Evolutionary conservation across 1,140 invertebrate species (phyloP), one percentile per base, ranked within the genome.

Genomic region (Spodoptera frugiperda): DNA sequence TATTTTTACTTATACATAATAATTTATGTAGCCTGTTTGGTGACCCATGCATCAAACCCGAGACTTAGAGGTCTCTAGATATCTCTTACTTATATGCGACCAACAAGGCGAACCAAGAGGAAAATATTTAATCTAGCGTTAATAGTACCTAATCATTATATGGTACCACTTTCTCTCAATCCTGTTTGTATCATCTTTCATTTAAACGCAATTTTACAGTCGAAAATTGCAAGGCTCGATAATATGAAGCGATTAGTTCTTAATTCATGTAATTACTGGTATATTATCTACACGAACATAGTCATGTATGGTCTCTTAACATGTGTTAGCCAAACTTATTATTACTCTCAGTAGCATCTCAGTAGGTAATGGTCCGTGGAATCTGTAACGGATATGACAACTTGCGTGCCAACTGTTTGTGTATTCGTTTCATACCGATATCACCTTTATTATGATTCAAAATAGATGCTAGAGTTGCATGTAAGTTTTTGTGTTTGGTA

Each of bases 371-470:
- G 79, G 63, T 77, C 67, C 53, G 63, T 8, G 51, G 77, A 21
- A 15, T 25, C 54, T 70, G 59, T 77, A 73, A 79, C 82, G 82
- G 82, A 81, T 83, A 81, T 79, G 79, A 78, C 67, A 57, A 46
- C 55, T 1, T 51, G 25, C 54, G 67, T 75, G 65, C 63, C 46
- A 71, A 70, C 25, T 9, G 48, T 14, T 73, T 9, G 3, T 0
- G 19, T 46, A 14, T 55, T 25, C 25, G 25, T 33, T 55, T 46
- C 39, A 72, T 25, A 1, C 39, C 30, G 1, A 15, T 72, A 46
- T 57, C 30, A 11, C 8, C 68, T 57, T 19, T 72, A 72, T 72
- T 70, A 0, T 11, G 15, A 17, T 48, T 10, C 3, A 10, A 57
- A 57, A 72, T 72, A 72, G 68, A 46, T 21, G 25, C 53, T 11